These are phyloP conservation scores for Clepsis dumicolana DNA, from an alignment of 2,888 invertebrate species.

Conservation along the genomic window DNA sequence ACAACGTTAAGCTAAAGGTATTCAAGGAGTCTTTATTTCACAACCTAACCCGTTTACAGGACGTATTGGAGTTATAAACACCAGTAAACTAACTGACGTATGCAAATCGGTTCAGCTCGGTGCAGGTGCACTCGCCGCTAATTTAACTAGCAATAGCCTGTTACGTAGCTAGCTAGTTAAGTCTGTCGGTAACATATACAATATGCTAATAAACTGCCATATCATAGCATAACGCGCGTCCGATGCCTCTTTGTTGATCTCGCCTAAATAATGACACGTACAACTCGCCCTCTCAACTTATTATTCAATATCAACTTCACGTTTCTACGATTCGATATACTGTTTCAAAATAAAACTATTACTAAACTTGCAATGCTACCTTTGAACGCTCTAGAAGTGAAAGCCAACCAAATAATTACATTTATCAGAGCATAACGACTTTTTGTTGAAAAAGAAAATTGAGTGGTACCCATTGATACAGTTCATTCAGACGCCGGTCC, in stretches of 20 bases:
- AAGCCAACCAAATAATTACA: conserved; percentile 69
- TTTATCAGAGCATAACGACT: conserved; percentile 75
- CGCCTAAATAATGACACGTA: conserved; percentile 33
- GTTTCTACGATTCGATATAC: conserved; percentile 37
- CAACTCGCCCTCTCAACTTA: conserved; percentile 26
- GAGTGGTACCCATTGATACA: conserved; percentile 56
- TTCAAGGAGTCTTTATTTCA: too few relatives aligned
- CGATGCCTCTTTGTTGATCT: conserved; percentile 38
- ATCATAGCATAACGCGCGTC: conserved; percentile 24
- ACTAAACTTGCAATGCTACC: conserved; percentile 34
- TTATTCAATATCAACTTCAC: conserved; percentile 40
- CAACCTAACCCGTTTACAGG: neutral
- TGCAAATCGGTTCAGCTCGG: neutral
- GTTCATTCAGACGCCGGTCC: conserved; percentile 39
- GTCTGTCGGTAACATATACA: conserved; percentile 14
- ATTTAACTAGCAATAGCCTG: conserved; percentile 16
- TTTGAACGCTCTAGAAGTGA: conserved; percentile 73
- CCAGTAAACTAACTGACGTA: neutral
- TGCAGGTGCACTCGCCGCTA: conserved; percentile 29
- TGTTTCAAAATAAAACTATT: conserved; percentile 36
- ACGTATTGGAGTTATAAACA: neutral
- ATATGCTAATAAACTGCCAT: conserved; percentile 13
- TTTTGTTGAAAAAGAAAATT: conserved; percentile 48
- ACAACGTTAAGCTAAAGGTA: too few relatives aligned
- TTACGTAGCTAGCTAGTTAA: conserved; percentile 25